Evolutionary conservation across 2,113 vertebrate species (phyloP).

Genomic region (Elaphurus davidianus): DNA sequence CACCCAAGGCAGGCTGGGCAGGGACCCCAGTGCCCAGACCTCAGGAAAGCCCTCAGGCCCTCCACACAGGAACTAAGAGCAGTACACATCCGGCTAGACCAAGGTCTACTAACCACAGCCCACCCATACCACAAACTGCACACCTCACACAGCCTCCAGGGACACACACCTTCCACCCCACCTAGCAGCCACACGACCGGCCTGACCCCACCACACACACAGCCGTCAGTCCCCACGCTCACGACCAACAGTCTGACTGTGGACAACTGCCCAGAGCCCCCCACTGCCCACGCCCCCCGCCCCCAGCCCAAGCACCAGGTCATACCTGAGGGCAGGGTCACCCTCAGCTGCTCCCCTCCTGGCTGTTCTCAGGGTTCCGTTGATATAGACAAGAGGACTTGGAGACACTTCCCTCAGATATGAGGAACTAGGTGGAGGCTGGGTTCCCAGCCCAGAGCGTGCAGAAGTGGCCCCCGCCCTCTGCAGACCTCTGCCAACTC

Average conservation of each 20-base stretch:
- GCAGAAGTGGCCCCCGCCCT: not conserved
- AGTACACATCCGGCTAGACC: not conserved
- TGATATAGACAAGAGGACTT: not conserved
- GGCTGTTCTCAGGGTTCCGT: not conserved
- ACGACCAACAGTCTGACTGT: not conserved
- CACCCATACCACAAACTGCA: not conserved
- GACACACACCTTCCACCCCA: not conserved
- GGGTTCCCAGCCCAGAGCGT: slow-evolving; percentile 5
- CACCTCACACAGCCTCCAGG: not conserved
- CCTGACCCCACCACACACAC: not conserved
- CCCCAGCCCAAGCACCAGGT: not conserved
- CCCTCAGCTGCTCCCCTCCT: not conserved
- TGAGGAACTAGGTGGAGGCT: slow-evolving; percentile 71
- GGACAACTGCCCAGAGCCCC: not conserved
- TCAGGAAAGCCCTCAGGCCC: not conserved
- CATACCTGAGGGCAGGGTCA: slow-evolving; percentile 24
- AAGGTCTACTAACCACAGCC: not conserved
- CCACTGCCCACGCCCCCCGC: accelerated
- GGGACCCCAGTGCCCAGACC: not conserved
- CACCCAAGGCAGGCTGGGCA: not conserved
- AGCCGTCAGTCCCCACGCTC: not conserved
- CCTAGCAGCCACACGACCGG: not conserved
- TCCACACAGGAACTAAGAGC: not conserved
- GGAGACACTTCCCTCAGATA: slow-evolving; percentile 64
- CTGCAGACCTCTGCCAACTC: not conserved